These are phyloP conservation scores for Gobio gobio DNA, from an alignment of 2,113 vertebrate species.

Conservation along the genomic window DNA sequence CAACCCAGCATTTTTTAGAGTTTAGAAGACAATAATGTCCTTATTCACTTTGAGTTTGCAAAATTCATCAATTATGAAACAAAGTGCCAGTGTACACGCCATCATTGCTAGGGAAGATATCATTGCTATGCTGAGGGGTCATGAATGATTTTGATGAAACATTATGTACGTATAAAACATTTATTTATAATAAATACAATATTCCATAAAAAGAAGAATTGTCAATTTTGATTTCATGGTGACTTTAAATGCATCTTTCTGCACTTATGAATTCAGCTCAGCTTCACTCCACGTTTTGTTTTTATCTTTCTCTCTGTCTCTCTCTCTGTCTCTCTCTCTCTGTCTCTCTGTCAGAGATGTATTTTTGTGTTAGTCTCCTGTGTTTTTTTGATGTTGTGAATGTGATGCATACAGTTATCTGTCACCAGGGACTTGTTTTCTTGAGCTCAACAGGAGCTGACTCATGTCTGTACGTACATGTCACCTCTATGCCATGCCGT, in stretches of 20 bases:
- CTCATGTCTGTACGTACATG: slow-evolving; percentile 11
- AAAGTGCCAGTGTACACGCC: not conserved
- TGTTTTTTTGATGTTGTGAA: slow-evolving; percentile 32
- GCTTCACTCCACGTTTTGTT: not conserved
- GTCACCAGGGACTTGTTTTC: slow-evolving; percentile 24
- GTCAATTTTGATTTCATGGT: not conserved
- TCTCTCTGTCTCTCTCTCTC: too few species aligned
- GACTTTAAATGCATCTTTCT: slow-evolving; percentile 2
- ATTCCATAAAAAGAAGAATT: not conserved
- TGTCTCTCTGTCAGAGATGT: not conserved
- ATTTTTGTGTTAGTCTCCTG: not conserved
- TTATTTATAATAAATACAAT: not conserved
- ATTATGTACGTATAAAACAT: not conserved
- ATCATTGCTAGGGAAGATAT: not conserved
- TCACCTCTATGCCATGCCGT: not conserved
- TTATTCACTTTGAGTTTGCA: too few species aligned
- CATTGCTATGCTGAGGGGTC: not conserved
- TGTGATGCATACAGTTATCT: slow-evolving; percentile 18
- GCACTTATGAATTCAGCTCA: slow-evolving; percentile 1
- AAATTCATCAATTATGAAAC: too few species aligned
- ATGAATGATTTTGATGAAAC: not conserved
- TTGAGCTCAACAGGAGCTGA: slow-evolving; percentile 17
- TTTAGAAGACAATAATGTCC: too few species aligned
- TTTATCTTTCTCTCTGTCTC: not conserved
- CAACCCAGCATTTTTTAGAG: too few species aligned